Evolutionary conservation across 2,888 invertebrate species (phyloP).

Genomic region (Smittia sp.): DNA sequence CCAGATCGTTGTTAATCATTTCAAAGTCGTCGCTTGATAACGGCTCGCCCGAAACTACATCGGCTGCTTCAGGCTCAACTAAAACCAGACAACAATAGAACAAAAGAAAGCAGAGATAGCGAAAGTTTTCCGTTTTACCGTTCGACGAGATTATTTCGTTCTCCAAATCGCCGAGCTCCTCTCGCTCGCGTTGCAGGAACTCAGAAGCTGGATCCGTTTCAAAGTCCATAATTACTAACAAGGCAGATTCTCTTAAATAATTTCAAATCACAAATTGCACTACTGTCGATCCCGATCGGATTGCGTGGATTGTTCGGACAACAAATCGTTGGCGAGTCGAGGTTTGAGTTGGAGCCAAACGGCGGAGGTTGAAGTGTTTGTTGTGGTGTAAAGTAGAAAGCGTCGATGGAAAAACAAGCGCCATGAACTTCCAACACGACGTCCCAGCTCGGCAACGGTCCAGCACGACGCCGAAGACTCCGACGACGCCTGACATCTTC

Average conservation of each 20-base stretch:
- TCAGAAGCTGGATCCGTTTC: constrained; percentile 24
- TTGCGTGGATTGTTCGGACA: neutral
- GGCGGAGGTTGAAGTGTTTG: too few relatives aligned
- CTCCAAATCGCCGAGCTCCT: constrained; percentile 23
- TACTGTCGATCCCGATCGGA: neutral
- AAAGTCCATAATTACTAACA: constrained; percentile 6
- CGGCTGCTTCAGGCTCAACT: neutral
- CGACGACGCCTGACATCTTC: neutral
- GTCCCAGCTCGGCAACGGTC: neutral
- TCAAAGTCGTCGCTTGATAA: constrained; percentile 1
- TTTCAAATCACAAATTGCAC: neutral
- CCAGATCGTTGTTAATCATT: constrained; percentile 12
- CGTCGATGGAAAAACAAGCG: too few relatives aligned
- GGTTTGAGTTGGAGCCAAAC: neutral
- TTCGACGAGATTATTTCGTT: constrained; percentile 3
- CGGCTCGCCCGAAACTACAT: neutral
- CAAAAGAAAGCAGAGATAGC: neutral
- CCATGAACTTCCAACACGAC: neutral
- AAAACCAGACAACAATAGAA: neutral
- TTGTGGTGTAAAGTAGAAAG: too few relatives aligned
- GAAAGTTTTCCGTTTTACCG: neutral
- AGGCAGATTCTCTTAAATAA: too few relatives aligned
- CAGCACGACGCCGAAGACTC: neutral
- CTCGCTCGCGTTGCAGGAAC: constrained; percentile 6
- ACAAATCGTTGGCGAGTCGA: neutral